Evolutionary conservation across 2,113 vertebrate genomes (phyloP), one percentile per base, ranked within the genome.

Genomic region (Microtus ochrogaster): DNA sequence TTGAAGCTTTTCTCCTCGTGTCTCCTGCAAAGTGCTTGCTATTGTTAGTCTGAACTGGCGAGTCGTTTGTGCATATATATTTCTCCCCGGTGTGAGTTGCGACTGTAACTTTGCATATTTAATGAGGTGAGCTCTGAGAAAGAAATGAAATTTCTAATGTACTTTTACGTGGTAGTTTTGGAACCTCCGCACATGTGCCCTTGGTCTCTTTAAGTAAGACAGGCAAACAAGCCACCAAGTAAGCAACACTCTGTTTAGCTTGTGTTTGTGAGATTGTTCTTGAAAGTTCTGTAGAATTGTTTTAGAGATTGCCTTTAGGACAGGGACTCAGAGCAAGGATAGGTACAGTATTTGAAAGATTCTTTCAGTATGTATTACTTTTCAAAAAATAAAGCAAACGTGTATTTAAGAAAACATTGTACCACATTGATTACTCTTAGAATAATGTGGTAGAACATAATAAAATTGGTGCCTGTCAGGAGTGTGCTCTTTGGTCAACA

Each of bases 241-340:
- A 63, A 78, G 84, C n/a, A 90, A 72, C 55, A 68, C 49, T 49
- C 47, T 28, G 13, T 58, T 78, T 83, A 33, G 41, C 63, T 81
- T 90, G 16, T 76, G 65, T 66, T 2, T 61, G 36, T 5, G 0
- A 83, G 70, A 33, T 95, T 30, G 39, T 68, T 96, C 93, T 72
- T 44, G 63, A 91, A 91, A 89, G 26, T 86, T 86, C 72, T n/a
- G 41, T 19, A 68, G 30, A 78, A 16, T 55, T 16, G 2, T 73
- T 92, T 93, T 66, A 73, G 74, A 92, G 70, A 9, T 73, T 92
- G 84, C 39, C 61, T 92, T 95, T 89, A 47, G 79, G 81, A 70
- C 44, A 36, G 41, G 72, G 3, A 61, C 72, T 49, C 0, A 33
- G 44, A 77, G n/a, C 17, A 78, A 52, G 39, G 36, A 77, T 79